Base-by-base conservation (phyloP, 2,888 invertebrate genomes). In the Cyclophora punctaria region DNA sequence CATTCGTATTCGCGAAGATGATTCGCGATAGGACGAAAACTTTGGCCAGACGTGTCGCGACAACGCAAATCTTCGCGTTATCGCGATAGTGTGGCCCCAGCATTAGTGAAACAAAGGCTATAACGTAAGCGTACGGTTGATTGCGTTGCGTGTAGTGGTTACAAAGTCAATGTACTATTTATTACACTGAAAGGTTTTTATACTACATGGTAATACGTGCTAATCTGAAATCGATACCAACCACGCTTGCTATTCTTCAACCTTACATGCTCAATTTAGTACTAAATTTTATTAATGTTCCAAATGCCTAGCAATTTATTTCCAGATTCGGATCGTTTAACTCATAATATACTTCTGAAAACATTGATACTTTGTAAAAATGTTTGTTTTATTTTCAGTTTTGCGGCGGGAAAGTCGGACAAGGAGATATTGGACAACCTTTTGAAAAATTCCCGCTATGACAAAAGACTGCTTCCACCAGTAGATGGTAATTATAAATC, bases 401-500 rank as follows among this genome's bases (percentile, higher is more conserved):
- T 95, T 87, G 95, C 95, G 84, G 95, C 95, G 87, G 95, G 95
- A 71, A 95, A 95, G 90, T 96, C 96, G 81, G 96, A 96, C 91
- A 96, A 96, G 89, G 95, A 96, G 90, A 96, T 96, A 83, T 90
- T 97, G 90, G 97, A 97, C 91, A 93, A 95, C 88, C 91, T 97
- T 74, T 90, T 97, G 77, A 93, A 93, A 88, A 93, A 93, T 75
- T 94, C 94, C 77, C 93, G 96, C 85, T 97, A 97, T 90, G 97
- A 97, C 91, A 96, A 96, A 91, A 92, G 97, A 89, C 92, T 96
- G 81, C 91, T 96, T 76, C 97, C 97, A 73, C 95, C 96, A 73
- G 96, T 96, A 75, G 93, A 94, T 91, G 96, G 96, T 96, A 79
- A 80, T 71, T 76, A 59, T 65, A 34, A 45, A 52, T 34, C 50